These are phyloP conservation scores for Etheostoma spectabile DNA, from an alignment of 2,113 vertebrate species.

Conservation along the genomic window DNA sequence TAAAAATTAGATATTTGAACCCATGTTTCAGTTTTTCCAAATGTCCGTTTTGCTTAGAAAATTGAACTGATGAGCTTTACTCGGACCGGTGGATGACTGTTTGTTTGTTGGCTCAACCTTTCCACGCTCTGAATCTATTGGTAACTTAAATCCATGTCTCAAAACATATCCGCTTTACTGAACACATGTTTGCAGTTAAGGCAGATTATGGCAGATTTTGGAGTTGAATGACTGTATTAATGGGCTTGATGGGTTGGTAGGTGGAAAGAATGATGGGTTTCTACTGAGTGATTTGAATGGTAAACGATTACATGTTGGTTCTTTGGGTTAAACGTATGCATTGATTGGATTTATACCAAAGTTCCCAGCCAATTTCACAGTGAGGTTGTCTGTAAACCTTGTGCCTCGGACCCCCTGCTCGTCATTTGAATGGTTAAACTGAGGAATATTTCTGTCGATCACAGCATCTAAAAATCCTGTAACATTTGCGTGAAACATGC, in stretches of 20 bases:
- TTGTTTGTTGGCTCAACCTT: not conserved
- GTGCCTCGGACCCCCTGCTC: not conserved
- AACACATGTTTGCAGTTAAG: too few relatives aligned
- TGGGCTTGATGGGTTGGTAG: not conserved
- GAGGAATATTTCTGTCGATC: not conserved
- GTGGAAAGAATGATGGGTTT: not conserved
- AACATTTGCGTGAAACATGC: not conserved
- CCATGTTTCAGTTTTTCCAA: too few relatives aligned
- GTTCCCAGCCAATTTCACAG: not conserved
- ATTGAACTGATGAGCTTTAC: too few relatives aligned
- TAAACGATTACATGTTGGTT: not conserved
- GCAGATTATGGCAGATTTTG: too few relatives aligned
- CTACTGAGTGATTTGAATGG: not conserved
- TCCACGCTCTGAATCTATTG: not conserved
- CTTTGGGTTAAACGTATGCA: not conserved
- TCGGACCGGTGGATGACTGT: too few relatives aligned
- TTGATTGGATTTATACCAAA: not conserved
- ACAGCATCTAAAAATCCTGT: not conserved
- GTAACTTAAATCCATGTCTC: too few relatives aligned
- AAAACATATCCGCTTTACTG: too few relatives aligned
- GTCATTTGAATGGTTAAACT: not conserved
- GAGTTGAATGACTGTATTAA: not conserved
- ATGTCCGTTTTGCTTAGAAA: too few relatives aligned
- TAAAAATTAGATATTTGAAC: too few relatives aligned
- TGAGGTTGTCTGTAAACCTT: too few relatives aligned